Percentiles rank a stretch among this genome's conserved stretches.
These are phyloP conservation scores for Gymnocheta viridis DNA, from an alignment of 2,888 invertebrate species.

Conservation along the genomic window DNA sequence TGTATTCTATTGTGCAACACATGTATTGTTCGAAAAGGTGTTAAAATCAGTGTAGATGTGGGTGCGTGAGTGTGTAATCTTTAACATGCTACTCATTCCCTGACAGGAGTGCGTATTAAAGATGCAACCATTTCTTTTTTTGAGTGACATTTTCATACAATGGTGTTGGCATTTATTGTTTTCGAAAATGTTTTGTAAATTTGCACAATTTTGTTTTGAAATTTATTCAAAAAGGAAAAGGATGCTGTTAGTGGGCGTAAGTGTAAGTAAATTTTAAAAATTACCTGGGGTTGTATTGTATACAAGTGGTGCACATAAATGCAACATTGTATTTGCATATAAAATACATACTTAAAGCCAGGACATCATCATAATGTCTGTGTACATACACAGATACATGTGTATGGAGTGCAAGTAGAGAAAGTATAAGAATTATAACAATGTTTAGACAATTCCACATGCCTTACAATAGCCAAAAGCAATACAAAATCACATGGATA, in stretches of 20 bases:
- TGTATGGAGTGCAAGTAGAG: neutral
- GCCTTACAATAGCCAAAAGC: constrained; percentile 23
- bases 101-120: constrained; percentile 28
- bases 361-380: constrained; percentile 45
- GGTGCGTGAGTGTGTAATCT: constrained; percentile 49
- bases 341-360: constrained; percentile 61
- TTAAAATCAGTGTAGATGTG: constrained; percentile 32
- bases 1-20: constrained; percentile 4
- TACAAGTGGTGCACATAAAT: constrained; percentile 65
- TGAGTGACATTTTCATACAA: constrained; percentile 67
- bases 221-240: neutral
- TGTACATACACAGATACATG: neutral
- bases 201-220: constrained; percentile 43
- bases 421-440: constrained; percentile 64
- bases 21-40: constrained; percentile 59
- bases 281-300: constrained; percentile 63
- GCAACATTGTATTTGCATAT: constrained; percentile 71
- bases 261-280: constrained; percentile 54
- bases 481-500: constrained; percentile 2
- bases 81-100: constrained; percentile 29
- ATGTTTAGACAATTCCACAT: constrained; percentile 62
- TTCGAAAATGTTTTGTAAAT: constrained; percentile 60
- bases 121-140: constrained; percentile 54
- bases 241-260: constrained; percentile 7
- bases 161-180: constrained; percentile 68